Evolutionary conservation across 2,888 invertebrate genomes (phyloP).

Genomic region (Cataglyphis livida): DNA sequence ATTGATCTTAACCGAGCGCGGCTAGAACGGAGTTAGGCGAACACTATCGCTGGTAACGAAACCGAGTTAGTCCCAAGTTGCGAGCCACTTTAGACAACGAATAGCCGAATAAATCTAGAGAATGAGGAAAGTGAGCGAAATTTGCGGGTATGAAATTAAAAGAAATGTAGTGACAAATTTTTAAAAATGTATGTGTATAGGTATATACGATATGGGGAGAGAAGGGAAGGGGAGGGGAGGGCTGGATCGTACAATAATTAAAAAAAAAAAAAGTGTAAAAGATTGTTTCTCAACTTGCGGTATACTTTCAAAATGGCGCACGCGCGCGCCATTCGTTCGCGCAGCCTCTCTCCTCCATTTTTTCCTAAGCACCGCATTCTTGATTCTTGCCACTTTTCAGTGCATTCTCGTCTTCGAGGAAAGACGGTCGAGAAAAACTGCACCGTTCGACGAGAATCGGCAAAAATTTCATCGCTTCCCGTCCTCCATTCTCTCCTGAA

Average conservation of each 20-base stretch:
- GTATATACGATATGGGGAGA: neutral
- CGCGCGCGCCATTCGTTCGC: slow-evolving; percentile 1
- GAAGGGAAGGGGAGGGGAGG: no score
- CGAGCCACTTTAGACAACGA: slow-evolving; percentile 8
- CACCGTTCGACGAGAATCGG: neutral
- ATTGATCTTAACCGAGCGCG: slow-evolving; percentile 61
- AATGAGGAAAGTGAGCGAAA: neutral
- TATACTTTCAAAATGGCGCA: slow-evolving; percentile 16
- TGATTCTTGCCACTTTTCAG: neutral
- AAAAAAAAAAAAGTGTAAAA: neutral
- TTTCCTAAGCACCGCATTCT: neutral
- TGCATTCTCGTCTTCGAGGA: neutral
- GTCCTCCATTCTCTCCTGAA: neutral
- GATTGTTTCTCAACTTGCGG: no score
- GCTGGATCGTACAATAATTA: neutral
- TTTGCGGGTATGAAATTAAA: neutral
- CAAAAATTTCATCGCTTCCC: slow-evolving; percentile 1
- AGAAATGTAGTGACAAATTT: no score
- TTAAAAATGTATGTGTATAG: neutral
- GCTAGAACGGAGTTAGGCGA: slow-evolving; percentile 24
- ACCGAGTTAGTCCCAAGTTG: slow-evolving; percentile 17
- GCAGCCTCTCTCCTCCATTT: neutral
- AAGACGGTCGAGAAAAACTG: neutral
- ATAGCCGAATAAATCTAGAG: neutral
- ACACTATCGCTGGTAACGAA: slow-evolving; percentile 35